A percentile compares a stretch with the other conserved stretches of the same genome.
Conservation (phyloP, 1,140 invertebrate genomes). For the Melitaea cinxia region DNA sequence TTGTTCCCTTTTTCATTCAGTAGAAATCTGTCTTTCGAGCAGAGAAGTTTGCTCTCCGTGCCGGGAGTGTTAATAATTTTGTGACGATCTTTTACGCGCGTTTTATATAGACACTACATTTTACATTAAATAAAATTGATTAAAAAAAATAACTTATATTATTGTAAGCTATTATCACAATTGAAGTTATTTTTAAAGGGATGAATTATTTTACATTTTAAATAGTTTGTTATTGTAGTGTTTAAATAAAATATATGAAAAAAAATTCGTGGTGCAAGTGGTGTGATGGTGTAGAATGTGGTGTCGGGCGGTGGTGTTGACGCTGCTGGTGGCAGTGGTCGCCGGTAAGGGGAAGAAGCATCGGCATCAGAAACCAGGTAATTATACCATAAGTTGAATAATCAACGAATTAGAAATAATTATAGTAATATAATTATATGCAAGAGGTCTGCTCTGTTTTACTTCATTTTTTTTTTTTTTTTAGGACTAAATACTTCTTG, state of each 20-base stretch:
- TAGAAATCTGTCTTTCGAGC: neutral
- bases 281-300: slow-evolving; percentile 66
- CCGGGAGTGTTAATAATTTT: neutral
- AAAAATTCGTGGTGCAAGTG: slow-evolving; percentile 12
- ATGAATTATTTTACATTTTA: neutral
- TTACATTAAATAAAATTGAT: too few relatives aligned
- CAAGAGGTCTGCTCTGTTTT: too few relatives aligned
- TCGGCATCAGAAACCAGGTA: slow-evolving; percentile 69
- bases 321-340: slow-evolving; percentile 56
- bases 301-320: slow-evolving; percentile 51
- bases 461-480: too few relatives aligned
- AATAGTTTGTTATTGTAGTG: neutral
- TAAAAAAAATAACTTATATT: too few relatives aligned
- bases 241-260: neutral
- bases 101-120: neutral
- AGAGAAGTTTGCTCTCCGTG: neutral
- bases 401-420: too few relatives aligned
- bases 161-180: too few relatives aligned
- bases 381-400: too few relatives aligned
- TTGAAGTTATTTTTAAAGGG: too few relatives aligned
- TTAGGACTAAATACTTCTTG: too few relatives aligned
- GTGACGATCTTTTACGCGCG: slow-evolving; percentile 1
- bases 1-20: neutral
- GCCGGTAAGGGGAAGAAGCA: slow-evolving; percentile 65
- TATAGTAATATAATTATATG: too few relatives aligned